Percentiles rank a stretch among this genome's conserved stretches.
These are phyloP conservation scores for Periophthalmus modestus DNA, from an alignment of 2,113 vertebrate genomes.

Conservation along the genomic window DNA sequence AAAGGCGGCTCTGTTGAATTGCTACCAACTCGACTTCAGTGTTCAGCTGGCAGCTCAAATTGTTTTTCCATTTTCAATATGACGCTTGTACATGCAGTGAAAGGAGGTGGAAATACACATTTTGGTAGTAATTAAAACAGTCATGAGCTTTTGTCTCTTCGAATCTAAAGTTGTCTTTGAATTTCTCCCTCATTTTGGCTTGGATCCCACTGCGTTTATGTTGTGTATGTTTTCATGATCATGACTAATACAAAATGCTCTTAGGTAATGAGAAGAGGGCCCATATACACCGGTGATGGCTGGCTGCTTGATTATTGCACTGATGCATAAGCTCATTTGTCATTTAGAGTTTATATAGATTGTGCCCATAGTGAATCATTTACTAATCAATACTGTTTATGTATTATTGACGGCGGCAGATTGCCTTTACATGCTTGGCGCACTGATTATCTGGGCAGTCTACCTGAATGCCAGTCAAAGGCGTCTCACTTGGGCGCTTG, in stretches of 20 bases:
- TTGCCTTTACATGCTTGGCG: conserved; percentile 46
- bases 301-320: conserved; percentile 36
- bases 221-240: neutral
- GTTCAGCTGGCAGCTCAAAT: neutral
- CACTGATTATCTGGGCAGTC: conserved; percentile 45
- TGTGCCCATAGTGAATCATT: conserved; percentile 48
- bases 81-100: neutral
- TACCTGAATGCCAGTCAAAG: conserved; percentile 21
- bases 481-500: conserved; percentile 6
- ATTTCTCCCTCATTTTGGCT: neutral
- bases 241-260: neutral
- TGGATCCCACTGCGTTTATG: neutral
- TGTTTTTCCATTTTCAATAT: conserved; percentile 3
- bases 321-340: conserved; percentile 43
- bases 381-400: conserved; percentile 59
- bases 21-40: neutral
- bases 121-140: neutral
- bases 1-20: neutral
- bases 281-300: neutral
- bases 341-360: conserved; percentile 46
- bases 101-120: neutral
- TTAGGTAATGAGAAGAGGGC: conserved; percentile 1
- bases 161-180: neutral
- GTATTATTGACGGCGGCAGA: conserved; percentile 51
- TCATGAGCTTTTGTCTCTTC: neutral